Evolutionary conservation across 2,113 vertebrate species (phyloP), one percentile per base, ranked within the genome.

Genomic region (Panurus biarmicus): DNA sequence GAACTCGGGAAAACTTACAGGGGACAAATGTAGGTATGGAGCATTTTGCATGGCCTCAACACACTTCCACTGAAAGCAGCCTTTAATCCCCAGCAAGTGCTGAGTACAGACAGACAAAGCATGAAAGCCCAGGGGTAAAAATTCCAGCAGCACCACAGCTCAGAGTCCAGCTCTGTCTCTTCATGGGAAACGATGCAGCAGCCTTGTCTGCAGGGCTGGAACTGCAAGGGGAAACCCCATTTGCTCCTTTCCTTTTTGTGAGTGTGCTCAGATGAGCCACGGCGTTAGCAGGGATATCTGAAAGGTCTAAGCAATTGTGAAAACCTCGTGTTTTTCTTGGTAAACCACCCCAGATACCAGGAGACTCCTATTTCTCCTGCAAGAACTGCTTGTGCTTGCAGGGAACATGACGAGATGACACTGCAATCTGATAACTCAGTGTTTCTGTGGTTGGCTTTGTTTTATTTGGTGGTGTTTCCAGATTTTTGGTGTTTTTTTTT

Each of bases 391-490:
- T 93, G 87, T 94, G 76, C 76, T 69, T 14, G 81, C 13, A 13
- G 69, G 66, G 81, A 91, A 57, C 64, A 9, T 58, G 31, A 72
- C 40, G 22, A 14, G 62, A 91, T 82, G 87, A 96, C 85, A 61
- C 86, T 93, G 95, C 94, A 96, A 95, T 78, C 95, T 76, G 96
- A 77, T 95, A 96, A 92, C 94, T 94, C 89, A 29, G 33, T 31
- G 62, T 50, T 76, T 60, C 58, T 91, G 73, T 69, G 85, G 61
- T 83, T 83, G n/a, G 5, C 45, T 81, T 42, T 58, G 82, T 54
- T 92, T 90, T n/a, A 85, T 50, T 74, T 90, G 66, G 71, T 33
- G 2, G 12, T 17, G 33, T 45, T 94, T 87, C 50, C 57, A 79
- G 75, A 78, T 83, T 94, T 97, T n/a, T n/a, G n/a, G n/a, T n/a